These are phyloP conservation scores for Sturnus vulgaris DNA, from an alignment of 2,113 vertebrate species.

Conservation along the genomic window DNA sequence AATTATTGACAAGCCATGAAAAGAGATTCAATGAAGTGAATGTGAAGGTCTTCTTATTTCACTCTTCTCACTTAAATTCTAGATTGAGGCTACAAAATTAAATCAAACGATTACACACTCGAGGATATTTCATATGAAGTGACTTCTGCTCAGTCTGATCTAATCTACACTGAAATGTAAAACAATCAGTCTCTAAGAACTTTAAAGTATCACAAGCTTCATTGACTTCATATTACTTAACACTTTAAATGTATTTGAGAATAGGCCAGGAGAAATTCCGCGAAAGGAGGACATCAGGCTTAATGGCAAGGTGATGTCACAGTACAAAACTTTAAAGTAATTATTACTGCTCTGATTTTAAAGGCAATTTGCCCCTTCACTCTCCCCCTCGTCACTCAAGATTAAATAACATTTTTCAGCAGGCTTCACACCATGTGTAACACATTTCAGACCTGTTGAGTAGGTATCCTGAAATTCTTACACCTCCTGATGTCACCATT, in stretches of 20 bases:
- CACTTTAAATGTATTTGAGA: neutral
- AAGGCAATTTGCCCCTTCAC: neutral
- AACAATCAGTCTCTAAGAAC: neutral
- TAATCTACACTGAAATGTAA: constrained; percentile 5
- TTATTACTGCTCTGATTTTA: neutral
- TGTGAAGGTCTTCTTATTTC: neutral
- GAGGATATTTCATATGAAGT: neutral
- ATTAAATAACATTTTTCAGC: constrained; percentile 1
- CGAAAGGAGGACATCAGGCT: neutral
- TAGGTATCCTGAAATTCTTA: neutral
- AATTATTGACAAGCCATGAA: constrained; percentile 14
- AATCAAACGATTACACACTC: constrained; percentile 24
- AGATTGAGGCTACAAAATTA: constrained; percentile 30
- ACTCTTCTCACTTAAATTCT: neutral
- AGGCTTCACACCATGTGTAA: neutral
- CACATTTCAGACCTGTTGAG: neutral
- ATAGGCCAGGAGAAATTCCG: neutral
- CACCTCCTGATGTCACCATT: neutral
- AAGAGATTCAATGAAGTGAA: neutral
- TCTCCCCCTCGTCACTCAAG: neutral
- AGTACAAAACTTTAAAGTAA: neutral
- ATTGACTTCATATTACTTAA: neutral
- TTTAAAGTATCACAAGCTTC: neutral
- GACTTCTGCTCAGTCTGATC: neutral
- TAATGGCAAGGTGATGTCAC: neutral